A percentile compares a stretch with the other conserved stretches of the same genome.
Conservation (phyloP, 2,888 invertebrate genomes). For the Salpingus planirostris region DNA sequence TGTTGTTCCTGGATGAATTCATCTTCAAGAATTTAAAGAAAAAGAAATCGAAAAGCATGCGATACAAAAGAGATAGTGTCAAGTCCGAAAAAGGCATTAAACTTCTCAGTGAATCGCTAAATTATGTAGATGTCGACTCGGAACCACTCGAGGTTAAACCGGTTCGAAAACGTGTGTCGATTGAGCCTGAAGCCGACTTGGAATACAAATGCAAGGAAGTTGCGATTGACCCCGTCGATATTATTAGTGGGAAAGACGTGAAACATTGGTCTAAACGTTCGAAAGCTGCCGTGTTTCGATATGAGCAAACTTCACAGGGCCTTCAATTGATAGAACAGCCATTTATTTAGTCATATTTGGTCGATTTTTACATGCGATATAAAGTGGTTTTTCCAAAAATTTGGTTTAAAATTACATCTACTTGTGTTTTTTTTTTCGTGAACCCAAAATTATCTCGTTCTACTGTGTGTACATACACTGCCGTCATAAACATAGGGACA, state of each 20-base stretch:
- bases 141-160: not conserved
- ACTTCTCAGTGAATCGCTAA: not conserved
- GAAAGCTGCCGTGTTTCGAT: not conserved
- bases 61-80: slow-evolving; percentile 48
- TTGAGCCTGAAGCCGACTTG: not conserved
- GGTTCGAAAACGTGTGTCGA: not conserved
- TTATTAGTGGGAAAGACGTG: not conserved
- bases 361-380: no score
- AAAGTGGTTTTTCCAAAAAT: no score
- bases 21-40: not conserved
- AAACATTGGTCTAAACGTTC: not conserved
- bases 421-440: no score
- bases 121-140: not conserved
- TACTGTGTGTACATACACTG: no score
- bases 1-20: not conserved
- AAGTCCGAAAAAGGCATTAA: not conserved
- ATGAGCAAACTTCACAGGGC: not conserved
- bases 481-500: no score
- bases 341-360: no score
- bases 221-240: no score
- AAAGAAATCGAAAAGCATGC: not conserved
- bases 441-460: no score
- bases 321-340: no score
- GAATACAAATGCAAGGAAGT: not conserved
- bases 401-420: no score